A percentile compares a stretch with the other conserved stretches of the same genome.
phyloP scores from a whole-genome alignment of 2,888 invertebrate genomes.

The Chymomyza procnemis region DNA sequence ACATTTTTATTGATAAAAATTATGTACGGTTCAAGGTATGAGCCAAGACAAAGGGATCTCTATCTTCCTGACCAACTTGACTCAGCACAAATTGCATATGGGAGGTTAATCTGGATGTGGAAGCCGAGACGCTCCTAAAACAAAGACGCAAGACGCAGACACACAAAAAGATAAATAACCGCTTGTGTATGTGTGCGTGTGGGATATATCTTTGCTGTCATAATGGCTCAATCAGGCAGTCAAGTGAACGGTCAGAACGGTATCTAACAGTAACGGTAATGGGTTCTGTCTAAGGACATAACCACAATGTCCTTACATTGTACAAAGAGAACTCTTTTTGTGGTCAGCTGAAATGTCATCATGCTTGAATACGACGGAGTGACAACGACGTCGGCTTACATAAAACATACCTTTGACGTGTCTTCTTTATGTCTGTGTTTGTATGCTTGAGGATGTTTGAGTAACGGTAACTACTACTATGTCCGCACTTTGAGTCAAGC shows the following conservation, averaged over 20 bases:
- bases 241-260: conserved; percentile 1
- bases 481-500: conserved; percentile 34
- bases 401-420: conserved; percentile 44
- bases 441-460: conserved; percentile 9
- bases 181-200: not conserved
- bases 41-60: conserved; percentile 37
- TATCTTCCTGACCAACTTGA: conserved; percentile 57
- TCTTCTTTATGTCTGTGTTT: conserved; percentile 53
- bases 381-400: conserved; percentile 45
- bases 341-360: conserved; percentile 52
- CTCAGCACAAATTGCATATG: conserved; percentile 53
- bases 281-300: conserved; percentile 2
- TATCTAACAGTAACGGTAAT: conserved; percentile 33
- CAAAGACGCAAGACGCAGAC: conserved; percentile 33
- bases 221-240: conserved; percentile 64
- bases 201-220: conserved; percentile 40
- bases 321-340: conserved; percentile 4
- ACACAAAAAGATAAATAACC: conserved; percentile 22
- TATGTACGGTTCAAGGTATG: conserved; percentile 52
- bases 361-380: conserved; percentile 17
- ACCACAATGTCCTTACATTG: not conserved
- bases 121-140: conserved; percentile 32
- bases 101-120: not conserved
- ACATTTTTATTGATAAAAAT: conserved; percentile 66
- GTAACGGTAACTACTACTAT: conserved; percentile 15